Base-by-base conservation (phyloP, 2,888 invertebrate genomes). In the Apamea monoglypha region DNA sequence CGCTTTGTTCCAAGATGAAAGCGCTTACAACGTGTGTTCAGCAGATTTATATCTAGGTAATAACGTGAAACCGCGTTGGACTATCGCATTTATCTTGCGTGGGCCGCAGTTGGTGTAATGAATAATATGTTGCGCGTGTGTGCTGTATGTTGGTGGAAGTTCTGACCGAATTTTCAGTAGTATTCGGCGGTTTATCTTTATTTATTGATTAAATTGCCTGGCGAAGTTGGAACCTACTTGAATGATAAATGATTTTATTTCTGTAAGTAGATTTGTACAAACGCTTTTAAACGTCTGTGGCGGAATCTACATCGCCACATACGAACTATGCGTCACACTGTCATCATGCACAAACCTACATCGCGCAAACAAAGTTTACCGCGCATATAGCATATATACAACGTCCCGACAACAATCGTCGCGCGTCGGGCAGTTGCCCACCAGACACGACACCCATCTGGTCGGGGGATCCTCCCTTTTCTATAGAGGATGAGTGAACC, bases 1-100 rank as follows among this genome's bases (percentile, higher is more conserved):
- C 76, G 87, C 84, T 85, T 89, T 88, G 86, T 86, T 81, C 79
- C 75, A 74, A 78, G 82, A 80, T 82, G 81, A 87, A 84, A 82
- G 77, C 87, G 81, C 72, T 85, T 76, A 74, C 72, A 53, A 74
- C 70, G 79, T 85, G 59, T 76, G 61, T 74, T 76, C 74, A 76
- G 81, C 78, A 83, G 81, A 89, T 85, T 88, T 89, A 83, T 79
- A 80, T 87, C 76, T 75, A 72, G 79, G 78, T 77, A 73, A 87
- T 72, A 84, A 86, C 83, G 78, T 53, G 77, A 71, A 87, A 87
- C 85, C 79, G 71, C 77, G 83, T 85, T 69, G 69, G 74, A 74
- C 86, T 74, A 85, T 85, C 84, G 82, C 82, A 86, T 83, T 80
- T 85, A 80, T 85, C 80, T 80, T 77, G 73, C 64, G 80, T 71